Evolutionary conservation across 1,140 invertebrate genomes (phyloP).

Genomic region (Saccostrea echinata): DNA sequence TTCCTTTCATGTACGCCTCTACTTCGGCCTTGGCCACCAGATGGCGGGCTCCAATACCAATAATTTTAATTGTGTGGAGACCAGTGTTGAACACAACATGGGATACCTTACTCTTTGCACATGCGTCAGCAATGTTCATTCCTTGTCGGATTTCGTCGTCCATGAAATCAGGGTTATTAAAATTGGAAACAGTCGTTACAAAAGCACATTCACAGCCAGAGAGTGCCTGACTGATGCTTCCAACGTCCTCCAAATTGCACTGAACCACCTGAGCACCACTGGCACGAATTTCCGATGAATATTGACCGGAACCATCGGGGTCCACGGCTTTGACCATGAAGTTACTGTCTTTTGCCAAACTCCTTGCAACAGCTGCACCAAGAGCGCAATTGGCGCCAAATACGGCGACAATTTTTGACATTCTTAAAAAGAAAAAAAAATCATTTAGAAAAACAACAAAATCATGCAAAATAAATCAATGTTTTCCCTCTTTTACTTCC

Average conservation of each 20-base stretch:
- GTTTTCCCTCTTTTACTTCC: no score
- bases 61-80: constrained; percentile 67
- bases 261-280: constrained; percentile 57
- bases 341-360: constrained; percentile 51
- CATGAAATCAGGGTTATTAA: constrained; percentile 66
- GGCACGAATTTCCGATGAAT: constrained; percentile 39
- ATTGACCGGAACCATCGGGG: constrained; percentile 51
- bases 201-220: constrained; percentile 68
- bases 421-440: constrained; percentile 18
- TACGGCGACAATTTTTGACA: neutral
- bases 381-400: constrained; percentile 42
- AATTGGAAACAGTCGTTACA: constrained; percentile 71
- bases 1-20: constrained; percentile 71
- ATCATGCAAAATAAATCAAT: no score
- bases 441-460: no score
- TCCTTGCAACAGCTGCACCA: constrained; percentile 60
- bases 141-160: constrained; percentile 71
- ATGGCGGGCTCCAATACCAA: constrained; percentile 69
- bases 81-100: constrained; percentile 76
- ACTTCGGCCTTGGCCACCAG: constrained; percentile 76
- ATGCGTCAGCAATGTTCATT: constrained; percentile 72
- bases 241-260: constrained; percentile 59
- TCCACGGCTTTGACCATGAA: constrained; percentile 57
- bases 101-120: constrained; percentile 61
- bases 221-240: constrained; percentile 62